These are phyloP conservation scores for Bos indicus DNA, from an alignment of 2,113 vertebrate species.

Conservation along the genomic window DNA sequence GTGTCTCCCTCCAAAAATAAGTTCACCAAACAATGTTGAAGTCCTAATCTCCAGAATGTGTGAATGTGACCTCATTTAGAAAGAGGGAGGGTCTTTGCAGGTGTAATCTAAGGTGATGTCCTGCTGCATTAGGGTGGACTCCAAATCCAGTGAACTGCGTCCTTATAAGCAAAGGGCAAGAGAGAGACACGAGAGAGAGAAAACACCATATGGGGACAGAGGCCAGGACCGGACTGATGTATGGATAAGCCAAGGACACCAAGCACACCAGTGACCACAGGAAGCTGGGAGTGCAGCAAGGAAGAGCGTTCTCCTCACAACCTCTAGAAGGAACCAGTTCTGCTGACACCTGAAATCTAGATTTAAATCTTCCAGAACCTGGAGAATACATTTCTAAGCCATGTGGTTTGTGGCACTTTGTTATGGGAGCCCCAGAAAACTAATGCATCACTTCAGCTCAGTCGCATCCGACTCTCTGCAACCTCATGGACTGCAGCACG, in stretches of 20 bases:
- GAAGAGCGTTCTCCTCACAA: neutral
- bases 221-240: neutral
- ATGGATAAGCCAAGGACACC: neutral
- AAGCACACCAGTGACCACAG: neutral
- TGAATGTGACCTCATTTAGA: neutral
- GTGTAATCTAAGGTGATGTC: neutral
- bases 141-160: neutral
- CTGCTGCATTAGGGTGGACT: neutral
- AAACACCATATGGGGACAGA: rapidly evolving
- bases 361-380: neutral
- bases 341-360: neutral
- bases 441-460: neutral
- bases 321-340: neutral
- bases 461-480: rapidly evolving
- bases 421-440: neutral
- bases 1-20: neutral
- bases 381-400: neutral
- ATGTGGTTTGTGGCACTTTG: neutral
- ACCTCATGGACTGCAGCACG: neutral
- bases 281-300: neutral
- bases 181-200: too few species aligned
- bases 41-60: too few species aligned
- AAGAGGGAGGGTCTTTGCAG: neutral
- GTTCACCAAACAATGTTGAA: neutral
- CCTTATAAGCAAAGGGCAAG: neutral